These are phyloP conservation scores for Cynopterus brachyotis DNA, from an alignment of 2,113 vertebrate genomes.

Conservation along the genomic window DNA sequence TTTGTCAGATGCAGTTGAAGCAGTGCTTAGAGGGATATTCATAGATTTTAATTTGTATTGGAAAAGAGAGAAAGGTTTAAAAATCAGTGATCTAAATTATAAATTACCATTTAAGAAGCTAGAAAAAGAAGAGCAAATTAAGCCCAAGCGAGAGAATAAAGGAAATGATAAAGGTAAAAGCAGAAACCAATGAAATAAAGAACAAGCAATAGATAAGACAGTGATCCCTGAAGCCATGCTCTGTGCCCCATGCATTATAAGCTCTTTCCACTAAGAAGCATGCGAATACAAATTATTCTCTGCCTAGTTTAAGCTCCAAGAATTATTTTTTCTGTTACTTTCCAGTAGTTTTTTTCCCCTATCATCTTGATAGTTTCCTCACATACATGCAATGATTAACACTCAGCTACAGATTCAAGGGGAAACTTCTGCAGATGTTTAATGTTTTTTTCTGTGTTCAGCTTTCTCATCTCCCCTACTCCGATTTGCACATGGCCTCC, in stretches of 20 bases:
- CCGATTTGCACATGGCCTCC: neutral
- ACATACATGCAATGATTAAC: neutral
- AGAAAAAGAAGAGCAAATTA: neutral
- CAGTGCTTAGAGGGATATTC: neutral
- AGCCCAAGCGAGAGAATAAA: neutral
- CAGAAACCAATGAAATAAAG: neutral
- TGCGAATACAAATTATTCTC: neutral
- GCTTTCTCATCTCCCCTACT: neutral
- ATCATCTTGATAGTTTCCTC: neutral
- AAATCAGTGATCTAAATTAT: neutral
- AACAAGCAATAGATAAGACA: neutral
- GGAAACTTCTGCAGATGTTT: neutral
- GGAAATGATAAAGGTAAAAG: neutral
- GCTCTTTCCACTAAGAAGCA: neutral
- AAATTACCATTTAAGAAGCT: neutral
- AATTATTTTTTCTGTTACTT: neutral
- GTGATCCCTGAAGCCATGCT: neutral
- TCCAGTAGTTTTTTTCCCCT: neutral
- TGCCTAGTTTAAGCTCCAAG: neutral
- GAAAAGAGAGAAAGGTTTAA: neutral
- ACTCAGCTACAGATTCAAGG: neutral
- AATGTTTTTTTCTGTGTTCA: neutral
- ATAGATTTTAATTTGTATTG: neutral
- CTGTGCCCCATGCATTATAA: neutral
- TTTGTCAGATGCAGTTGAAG: neutral